Percentiles rank a stretch among this genome's conserved stretches.
Evolutionary conservation across 1,140 invertebrate species (phyloP).

Genomic region (Drosophila albomicans): DNA sequence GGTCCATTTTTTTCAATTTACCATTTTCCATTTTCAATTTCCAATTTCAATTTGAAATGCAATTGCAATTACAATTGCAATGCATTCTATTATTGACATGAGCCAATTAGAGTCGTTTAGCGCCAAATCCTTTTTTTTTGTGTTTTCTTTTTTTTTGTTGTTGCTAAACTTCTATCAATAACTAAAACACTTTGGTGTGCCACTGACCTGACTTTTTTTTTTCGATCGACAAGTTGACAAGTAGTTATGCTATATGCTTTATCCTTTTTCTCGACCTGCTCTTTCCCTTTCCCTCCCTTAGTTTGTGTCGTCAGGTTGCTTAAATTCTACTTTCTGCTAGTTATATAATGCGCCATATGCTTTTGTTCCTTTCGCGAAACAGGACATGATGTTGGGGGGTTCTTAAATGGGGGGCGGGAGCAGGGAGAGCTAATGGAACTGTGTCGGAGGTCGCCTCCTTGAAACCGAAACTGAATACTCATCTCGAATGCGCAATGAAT

Average conservation of each 20-base stretch:
- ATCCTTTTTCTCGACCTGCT: background rate
- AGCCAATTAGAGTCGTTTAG: background rate
- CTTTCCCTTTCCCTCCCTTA: background rate
- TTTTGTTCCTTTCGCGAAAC: background rate
- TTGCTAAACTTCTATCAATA: constrained; percentile 23
- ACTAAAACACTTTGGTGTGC: constrained; percentile 12
- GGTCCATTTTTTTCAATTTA: background rate
- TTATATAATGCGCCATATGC: background rate
- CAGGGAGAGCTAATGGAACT: background rate
- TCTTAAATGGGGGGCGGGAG: background rate
- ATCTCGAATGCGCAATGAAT: constrained; percentile 24
- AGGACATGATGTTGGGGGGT: background rate
- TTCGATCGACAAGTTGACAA: too few species aligned
- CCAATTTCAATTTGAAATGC: constrained; percentile 6
- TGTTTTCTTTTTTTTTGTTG: background rate
- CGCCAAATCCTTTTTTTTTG: background rate
- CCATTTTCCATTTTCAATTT: background rate
- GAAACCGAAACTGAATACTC: constrained; percentile 73
- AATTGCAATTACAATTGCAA: background rate
- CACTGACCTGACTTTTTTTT: background rate
- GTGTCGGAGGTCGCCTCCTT: constrained; percentile 30
- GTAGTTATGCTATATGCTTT: background rate
- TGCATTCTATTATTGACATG: constrained; percentile 1
- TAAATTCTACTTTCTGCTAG: background rate
- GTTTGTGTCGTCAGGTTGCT: background rate